Conservation (phyloP, 64 coral and sea anemone species). For the Hydrozoanthus tunicans region DNA sequence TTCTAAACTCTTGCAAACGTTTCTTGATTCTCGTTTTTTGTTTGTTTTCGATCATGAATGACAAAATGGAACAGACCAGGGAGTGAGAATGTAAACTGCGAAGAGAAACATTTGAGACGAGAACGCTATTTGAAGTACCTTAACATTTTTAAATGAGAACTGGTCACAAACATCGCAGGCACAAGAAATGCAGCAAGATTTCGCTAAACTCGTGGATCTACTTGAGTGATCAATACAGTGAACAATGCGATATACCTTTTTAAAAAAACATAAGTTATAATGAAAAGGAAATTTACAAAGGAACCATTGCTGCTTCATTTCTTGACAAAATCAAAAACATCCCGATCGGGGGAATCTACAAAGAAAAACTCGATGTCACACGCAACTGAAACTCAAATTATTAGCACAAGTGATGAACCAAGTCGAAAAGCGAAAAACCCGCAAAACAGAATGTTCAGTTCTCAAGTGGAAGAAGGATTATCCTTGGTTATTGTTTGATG, state of each 20-base stretch:
- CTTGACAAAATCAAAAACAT: conserved; percentile 16
- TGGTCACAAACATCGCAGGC: conserved; percentile 10
- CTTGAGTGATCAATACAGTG: neutral
- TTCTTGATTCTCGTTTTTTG: conserved; percentile 31
- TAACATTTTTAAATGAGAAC: neutral
- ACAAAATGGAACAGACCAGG: conserved; percentile 35
- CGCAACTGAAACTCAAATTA: neutral
- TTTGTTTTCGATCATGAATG: neutral
- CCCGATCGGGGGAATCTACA: neutral
- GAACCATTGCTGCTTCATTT: conserved; percentile 12
- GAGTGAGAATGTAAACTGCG: neutral
- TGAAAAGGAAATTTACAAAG: conserved; percentile 29
- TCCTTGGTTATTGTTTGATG: neutral
- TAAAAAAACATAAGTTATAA: neutral
- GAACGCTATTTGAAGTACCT: neutral
- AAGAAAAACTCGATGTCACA: too few species aligned
- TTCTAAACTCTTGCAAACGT: conserved; percentile 43
- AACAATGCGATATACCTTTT: neutral
- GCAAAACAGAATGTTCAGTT: neutral
- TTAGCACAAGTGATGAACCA: neutral
- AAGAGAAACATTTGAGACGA: conserved; percentile 39
- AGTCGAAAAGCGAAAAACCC: conserved; percentile 6
- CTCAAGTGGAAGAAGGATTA: neutral
- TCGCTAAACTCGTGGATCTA: neutral
- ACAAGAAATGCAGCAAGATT: neutral